Conservation (phyloP, 2,113 vertebrate genomes). For the Lathamus discolor region DNA sequence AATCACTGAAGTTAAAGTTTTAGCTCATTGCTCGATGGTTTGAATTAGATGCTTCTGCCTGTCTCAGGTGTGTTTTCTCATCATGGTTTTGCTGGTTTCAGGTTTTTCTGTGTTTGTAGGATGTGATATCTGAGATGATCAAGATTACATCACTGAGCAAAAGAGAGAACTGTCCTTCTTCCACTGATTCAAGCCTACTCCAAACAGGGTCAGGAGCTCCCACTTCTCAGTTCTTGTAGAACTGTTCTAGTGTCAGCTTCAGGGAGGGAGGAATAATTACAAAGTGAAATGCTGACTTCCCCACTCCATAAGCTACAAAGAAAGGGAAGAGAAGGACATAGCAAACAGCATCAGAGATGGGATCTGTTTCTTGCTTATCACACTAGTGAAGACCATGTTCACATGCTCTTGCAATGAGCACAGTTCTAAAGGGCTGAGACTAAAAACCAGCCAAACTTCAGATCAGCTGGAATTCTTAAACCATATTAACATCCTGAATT, state of each 20-base stretch:
- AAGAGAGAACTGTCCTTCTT: background rate
- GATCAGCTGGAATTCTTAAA: background rate
- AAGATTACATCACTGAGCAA: background rate
- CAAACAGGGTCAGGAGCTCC: background rate
- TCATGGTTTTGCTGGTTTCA: background rate
- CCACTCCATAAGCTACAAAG: background rate
- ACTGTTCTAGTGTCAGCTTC: background rate
- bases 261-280: background rate
- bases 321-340: background rate
- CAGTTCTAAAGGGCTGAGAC: background rate
- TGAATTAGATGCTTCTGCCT: background rate
- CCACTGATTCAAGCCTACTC: background rate
- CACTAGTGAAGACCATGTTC: background rate
- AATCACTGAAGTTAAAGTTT: constrained; percentile 47
- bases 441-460: background rate
- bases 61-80: background rate
- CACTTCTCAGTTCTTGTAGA: background rate
- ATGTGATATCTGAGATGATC: background rate
- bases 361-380: background rate
- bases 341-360: background rate
- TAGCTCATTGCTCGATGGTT: background rate
- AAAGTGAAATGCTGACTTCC: background rate
- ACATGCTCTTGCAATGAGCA: background rate
- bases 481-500: background rate
- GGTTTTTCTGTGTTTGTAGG: background rate